A percentile compares a stretch with the other conserved stretches of the same genome.
These are phyloP conservation scores for Sebastes goodei DNA, from an alignment of 2,797 vertebrate genomes.

Conservation along the genomic window DNA sequence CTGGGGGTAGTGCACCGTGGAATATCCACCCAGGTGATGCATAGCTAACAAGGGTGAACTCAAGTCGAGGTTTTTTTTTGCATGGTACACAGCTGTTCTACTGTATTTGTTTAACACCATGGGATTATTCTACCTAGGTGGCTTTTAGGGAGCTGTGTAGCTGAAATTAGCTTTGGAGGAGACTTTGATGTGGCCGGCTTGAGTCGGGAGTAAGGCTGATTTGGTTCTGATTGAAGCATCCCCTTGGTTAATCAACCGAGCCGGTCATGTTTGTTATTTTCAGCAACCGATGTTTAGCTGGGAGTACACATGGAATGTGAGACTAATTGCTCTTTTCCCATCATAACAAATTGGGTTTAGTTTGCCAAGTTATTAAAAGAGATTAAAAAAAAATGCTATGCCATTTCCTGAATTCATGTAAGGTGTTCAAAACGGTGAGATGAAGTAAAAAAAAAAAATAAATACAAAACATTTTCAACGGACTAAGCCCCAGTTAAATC, in stretches of 20 bases:
- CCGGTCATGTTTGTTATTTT: slow-evolving; percentile 30
- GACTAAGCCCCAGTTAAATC: slow-evolving; percentile 7
- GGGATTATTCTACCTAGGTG: background rate
- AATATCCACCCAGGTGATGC: slow-evolving; percentile 19
- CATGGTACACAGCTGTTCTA: background rate
- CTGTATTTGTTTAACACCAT: slow-evolving; percentile 1
- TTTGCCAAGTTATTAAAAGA: background rate
- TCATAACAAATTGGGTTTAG: background rate
- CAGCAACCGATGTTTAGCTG: background rate
- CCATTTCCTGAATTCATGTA: background rate
- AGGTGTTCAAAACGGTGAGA: background rate
- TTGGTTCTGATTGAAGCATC: slow-evolving; percentile 34
- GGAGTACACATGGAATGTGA: background rate
- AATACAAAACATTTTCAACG: background rate
- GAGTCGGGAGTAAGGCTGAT: slow-evolving; percentile 28
- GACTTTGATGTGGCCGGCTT: slow-evolving; percentile 35
- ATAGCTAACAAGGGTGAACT: slow-evolving; percentile 17
- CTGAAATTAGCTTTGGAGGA: slow-evolving; percentile 37
- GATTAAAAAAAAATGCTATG: background rate
- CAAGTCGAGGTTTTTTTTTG: background rate
- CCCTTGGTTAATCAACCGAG: slow-evolving; percentile 15
- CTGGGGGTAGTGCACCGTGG: background rate
- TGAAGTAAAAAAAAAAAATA: background rate
- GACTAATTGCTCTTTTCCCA: background rate
- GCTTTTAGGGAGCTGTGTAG: background rate